These are phyloP conservation scores for Scartelaos histophorus DNA, from an alignment of 2,113 vertebrate species.

Conservation along the genomic window DNA sequence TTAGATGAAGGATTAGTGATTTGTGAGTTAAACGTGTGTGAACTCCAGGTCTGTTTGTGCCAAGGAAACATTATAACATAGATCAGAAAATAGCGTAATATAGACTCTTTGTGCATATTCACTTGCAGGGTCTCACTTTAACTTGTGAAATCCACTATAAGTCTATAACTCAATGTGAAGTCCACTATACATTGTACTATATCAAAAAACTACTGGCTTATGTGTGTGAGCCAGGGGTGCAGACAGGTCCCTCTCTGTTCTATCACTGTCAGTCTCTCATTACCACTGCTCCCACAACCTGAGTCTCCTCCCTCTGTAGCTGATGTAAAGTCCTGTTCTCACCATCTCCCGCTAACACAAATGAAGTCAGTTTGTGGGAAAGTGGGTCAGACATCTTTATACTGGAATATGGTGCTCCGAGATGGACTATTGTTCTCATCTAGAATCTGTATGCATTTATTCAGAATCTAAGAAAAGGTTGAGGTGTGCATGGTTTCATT, in stretches of 20 bases:
- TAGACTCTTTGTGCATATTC: too few species aligned
- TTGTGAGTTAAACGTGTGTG: too few species aligned
- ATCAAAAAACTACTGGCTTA: slow-evolving; percentile 5
- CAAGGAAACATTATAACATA: too few species aligned
- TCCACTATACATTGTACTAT: neutral
- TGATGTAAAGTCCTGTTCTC: neutral
- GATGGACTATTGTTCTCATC: neutral
- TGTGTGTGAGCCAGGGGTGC: slow-evolving; percentile 14
- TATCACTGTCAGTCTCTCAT: slow-evolving; percentile 81
- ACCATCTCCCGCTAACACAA: slow-evolving; percentile 23
- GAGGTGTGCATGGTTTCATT: too few species aligned
- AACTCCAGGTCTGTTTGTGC: too few species aligned
- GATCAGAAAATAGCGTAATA: too few species aligned
- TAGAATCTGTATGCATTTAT: too few species aligned
- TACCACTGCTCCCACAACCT: slow-evolving; percentile 47
- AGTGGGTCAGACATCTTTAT: neutral
- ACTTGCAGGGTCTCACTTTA: neutral
- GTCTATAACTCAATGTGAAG: too few species aligned
- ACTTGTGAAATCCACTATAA: neutral
- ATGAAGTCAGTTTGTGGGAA: slow-evolving; percentile 32
- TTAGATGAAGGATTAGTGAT: too few species aligned
- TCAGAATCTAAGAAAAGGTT: too few species aligned
- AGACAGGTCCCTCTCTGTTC: slow-evolving; percentile 40
- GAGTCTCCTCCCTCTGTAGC: slow-evolving; percentile 15
- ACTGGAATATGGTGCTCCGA: neutral